A percentile compares a stretch with the other conserved stretches of the same genome.
Evolutionary conservation across 2,888 invertebrate species (phyloP).

Genomic region (Norana najaformis): DNA sequence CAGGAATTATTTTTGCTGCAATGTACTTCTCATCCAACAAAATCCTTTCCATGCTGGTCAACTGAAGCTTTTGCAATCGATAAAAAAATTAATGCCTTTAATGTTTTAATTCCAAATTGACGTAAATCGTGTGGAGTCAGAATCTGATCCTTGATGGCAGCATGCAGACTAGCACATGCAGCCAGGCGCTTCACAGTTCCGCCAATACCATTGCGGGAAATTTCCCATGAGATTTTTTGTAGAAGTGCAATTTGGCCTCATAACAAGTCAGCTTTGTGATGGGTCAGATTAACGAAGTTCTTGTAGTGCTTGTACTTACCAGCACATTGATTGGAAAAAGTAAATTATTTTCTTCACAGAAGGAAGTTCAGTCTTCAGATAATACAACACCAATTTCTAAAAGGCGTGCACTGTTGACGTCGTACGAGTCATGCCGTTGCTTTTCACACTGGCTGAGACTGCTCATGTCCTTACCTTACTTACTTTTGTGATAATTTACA

Average conservation of each 20-base stretch:
- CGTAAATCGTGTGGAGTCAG: neutral
- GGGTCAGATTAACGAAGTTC: constrained; percentile 44
- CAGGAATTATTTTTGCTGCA: too few relatives aligned
- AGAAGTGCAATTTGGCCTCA: constrained; percentile 48
- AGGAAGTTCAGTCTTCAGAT: neutral
- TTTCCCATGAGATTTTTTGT: constrained; percentile 48
- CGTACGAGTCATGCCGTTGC: neutral
- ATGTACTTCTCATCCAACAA: too few relatives aligned
- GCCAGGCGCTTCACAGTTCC: constrained; percentile 39
- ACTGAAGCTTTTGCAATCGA: neutral
- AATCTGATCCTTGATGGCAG: constrained; percentile 26
- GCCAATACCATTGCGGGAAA: constrained; percentile 47
- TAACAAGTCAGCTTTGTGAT: constrained; percentile 45
- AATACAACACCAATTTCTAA: neutral
- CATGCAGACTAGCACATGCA: constrained; percentile 32
- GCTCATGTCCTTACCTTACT: neutral
- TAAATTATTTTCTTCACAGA: neutral
- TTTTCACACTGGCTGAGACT: neutral
- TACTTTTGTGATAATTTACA: constrained; percentile 33
- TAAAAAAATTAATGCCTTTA: neutral
- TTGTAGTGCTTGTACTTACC: constrained; percentile 48
- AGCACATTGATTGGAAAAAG: constrained; percentile 44
- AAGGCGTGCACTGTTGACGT: neutral
- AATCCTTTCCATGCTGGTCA: neutral
- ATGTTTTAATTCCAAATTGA: neutral